phyloP scores from a whole-genome alignment of 2,797 vertebrate genomes.

The Mustela erminea region DNA sequence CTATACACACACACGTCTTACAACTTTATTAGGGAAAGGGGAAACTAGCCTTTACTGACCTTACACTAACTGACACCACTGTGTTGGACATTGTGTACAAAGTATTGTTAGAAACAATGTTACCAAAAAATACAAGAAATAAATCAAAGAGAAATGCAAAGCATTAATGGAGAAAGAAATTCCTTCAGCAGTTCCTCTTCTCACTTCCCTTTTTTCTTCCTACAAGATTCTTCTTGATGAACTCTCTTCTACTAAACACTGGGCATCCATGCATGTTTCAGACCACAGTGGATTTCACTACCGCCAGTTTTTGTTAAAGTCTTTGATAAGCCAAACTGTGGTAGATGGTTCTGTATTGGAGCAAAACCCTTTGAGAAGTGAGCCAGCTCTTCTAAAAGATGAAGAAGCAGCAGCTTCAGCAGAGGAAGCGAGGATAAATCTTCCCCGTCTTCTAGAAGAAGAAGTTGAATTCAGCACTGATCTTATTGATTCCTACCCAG shows the following conservation, averaged over 20 bases:
- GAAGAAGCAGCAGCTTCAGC: slow-evolving; percentile 74
- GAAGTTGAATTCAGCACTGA: slow-evolving; percentile 96
- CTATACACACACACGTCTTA: not conserved
- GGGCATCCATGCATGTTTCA: slow-evolving; percentile 98
- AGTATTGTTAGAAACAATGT: not conserved
- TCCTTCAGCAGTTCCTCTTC: slow-evolving; percentile 37
- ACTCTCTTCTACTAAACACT: slow-evolving; percentile 94
- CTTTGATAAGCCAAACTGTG: slow-evolving; percentile 88
- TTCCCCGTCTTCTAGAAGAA: slow-evolving; percentile 90
- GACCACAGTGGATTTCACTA: slow-evolving; percentile 99
- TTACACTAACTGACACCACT: not conserved
- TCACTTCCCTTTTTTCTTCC: slow-evolving; percentile 69
- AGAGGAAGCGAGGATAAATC: slow-evolving; percentile 83
- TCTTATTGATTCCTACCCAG: slow-evolving; percentile 96
- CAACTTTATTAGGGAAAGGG: slow-evolving; percentile 5
- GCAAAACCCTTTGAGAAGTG: slow-evolving; percentile 76
- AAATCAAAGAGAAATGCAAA: slow-evolving; percentile 5
- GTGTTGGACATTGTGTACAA: not conserved
- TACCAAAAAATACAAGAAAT: not conserved
- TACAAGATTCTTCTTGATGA: slow-evolving; percentile 95
- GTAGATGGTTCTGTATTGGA: slow-evolving; percentile 76
- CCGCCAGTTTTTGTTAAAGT: slow-evolving; percentile 96
- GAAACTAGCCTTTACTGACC: not conserved
- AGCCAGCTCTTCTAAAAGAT: slow-evolving; percentile 87
- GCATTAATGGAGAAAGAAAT: not conserved